Percentiles rank a stretch among this genome's conserved stretches.
phyloP scores from a whole-genome alignment of 2,797 vertebrate genomes.

The Oreortyx pictus region DNA sequence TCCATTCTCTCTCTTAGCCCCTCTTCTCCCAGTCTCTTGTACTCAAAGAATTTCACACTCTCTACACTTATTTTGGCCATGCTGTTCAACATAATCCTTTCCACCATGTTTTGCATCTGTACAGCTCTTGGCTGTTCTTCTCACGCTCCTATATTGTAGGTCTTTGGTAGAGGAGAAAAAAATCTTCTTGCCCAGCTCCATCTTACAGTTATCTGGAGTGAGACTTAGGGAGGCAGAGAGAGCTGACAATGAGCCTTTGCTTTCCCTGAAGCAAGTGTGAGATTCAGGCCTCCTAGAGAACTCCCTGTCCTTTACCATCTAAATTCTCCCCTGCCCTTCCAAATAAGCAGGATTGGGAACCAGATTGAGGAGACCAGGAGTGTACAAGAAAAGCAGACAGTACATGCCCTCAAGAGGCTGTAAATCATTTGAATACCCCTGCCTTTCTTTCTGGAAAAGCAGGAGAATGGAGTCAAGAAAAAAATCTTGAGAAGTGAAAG shows the following conservation, averaged over 20 bases:
- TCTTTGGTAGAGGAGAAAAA: not conserved
- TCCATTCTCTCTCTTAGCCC: not conserved
- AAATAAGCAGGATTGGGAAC: not conserved
- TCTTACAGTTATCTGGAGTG: accelerated
- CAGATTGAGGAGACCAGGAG: not conserved
- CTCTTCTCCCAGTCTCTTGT: not conserved
- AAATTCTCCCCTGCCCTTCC: not conserved
- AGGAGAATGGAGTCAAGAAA: not conserved
- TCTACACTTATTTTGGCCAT: not conserved
- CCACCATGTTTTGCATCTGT: not conserved
- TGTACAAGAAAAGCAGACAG: not conserved
- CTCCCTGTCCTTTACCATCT: not conserved
- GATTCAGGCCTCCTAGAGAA: not conserved
- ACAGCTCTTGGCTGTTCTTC: not conserved
- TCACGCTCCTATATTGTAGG: accelerated
- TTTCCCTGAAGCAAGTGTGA: not conserved
- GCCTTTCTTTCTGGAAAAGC: not conserved
- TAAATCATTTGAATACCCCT: not conserved
- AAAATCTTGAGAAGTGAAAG: not conserved
- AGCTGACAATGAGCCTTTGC: not conserved
- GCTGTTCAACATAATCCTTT: not conserved
- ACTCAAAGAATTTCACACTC: not conserved
- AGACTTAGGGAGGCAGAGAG: not conserved
- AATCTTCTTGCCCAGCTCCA: not conserved
- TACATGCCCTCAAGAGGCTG: not conserved